A percentile compares a stretch with the other conserved stretches of the same genome.
Evolutionary conservation across 2,113 vertebrate genomes (phyloP).

Genomic region (Poeciliopsis occidentalis): DNA sequence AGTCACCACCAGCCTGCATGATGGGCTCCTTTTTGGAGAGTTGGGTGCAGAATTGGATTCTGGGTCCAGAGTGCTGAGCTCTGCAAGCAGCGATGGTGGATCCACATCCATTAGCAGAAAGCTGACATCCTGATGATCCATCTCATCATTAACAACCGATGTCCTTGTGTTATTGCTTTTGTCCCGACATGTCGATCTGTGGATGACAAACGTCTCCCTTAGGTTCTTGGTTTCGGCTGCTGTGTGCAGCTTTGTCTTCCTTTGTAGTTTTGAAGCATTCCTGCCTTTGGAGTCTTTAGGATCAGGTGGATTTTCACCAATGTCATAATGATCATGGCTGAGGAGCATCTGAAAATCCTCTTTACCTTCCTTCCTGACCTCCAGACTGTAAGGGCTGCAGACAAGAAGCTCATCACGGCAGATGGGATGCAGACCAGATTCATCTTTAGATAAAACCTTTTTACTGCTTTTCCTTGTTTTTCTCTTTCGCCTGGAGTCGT

Average conservation of each 20-base stretch:
- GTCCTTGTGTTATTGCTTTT: not conserved
- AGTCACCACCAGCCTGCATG: not conserved
- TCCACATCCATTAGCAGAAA: constrained; percentile 58
- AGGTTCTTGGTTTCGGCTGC: not conserved
- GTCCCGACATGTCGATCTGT: not conserved
- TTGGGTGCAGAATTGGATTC: constrained; percentile 3
- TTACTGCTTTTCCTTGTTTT: constrained; percentile 1
- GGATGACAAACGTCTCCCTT: constrained; percentile 37
- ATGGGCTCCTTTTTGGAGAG: constrained; percentile 20
- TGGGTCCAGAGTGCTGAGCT: constrained; percentile 10
- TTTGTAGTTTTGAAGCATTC: not conserved
- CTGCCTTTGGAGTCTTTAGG: not conserved
- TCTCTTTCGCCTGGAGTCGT: constrained; percentile 12
- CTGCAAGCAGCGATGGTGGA: constrained; percentile 59
- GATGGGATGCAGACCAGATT: not conserved
- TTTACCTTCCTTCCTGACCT: not conserved
- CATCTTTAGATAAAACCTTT: not conserved
- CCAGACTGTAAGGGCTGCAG: not conserved
- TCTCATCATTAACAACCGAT: not conserved
- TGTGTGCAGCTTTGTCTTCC: not conserved
- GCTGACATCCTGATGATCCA: constrained; percentile 3
- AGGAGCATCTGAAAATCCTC: not conserved
- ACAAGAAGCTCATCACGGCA: not conserved
- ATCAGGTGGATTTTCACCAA: not conserved
- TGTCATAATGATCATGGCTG: not conserved